Percentiles rank a stretch among this genome's conserved stretches.
phyloP scores from a whole-genome alignment of 2,797 vertebrate species.

The Danio tinwini region DNA sequence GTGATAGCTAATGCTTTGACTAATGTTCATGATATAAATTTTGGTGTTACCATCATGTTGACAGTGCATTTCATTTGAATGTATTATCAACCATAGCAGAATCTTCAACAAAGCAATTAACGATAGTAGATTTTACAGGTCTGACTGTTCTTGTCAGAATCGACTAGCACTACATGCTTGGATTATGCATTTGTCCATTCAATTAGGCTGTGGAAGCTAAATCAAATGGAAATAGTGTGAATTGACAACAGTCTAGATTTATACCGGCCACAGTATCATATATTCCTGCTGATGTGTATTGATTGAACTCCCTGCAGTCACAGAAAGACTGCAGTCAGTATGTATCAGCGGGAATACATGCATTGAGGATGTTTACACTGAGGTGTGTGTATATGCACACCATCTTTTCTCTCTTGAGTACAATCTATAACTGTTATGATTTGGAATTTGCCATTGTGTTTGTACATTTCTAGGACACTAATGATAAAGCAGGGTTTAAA shows the following conservation, averaged over 20 bases:
- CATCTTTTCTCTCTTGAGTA: not conserved
- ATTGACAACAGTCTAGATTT: slow-evolving; percentile 67
- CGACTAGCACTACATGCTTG: slow-evolving; percentile 47
- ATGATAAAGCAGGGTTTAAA: not conserved
- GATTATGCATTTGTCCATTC: slow-evolving; percentile 51
- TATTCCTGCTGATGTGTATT: slow-evolving; percentile 73
- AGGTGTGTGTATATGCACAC: slow-evolving; percentile 9
- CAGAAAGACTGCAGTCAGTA: slow-evolving; percentile 44
- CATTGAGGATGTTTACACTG: slow-evolving; percentile 3
- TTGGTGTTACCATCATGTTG: not conserved
- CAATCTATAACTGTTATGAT: slow-evolving; percentile 1
- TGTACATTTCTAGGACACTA: not conserved
- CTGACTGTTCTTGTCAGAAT: slow-evolving; percentile 27
- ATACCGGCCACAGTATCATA: slow-evolving; percentile 65
- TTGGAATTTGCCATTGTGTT: slow-evolving; percentile 3
- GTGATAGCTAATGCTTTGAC: not conserved
- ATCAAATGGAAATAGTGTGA: slow-evolving; percentile 63
- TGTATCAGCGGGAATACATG: slow-evolving; percentile 53
- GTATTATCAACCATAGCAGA: slow-evolving; percentile 11
- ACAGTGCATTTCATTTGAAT: slow-evolving; percentile 21
- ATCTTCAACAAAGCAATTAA: slow-evolving; percentile 15
- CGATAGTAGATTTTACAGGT: slow-evolving; percentile 43
- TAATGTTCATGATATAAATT: not conserved
- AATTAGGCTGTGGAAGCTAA: slow-evolving; percentile 53
- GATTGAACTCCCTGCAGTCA: slow-evolving; percentile 65